Percentiles rank a stretch among this genome's conserved stretches.
Conservation (phyloP, 2,797 vertebrate species). For the Phrynocephalus forsythii region DNA sequence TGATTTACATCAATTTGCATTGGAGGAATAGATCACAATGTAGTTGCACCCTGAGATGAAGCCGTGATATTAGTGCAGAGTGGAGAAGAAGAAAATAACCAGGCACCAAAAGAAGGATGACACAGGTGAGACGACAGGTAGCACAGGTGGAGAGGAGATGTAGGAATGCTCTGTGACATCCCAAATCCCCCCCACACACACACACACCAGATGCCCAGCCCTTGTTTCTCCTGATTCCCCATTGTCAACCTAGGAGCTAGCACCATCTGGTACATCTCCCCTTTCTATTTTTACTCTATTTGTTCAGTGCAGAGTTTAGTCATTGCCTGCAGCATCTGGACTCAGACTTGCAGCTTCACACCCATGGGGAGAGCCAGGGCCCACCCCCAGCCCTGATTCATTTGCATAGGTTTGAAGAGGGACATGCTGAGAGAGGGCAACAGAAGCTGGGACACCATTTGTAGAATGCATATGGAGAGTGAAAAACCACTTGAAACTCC, state of each 20-base stretch:
- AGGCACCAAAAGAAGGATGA: not conserved
- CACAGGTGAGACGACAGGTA: too few species aligned
- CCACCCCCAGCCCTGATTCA: slow-evolving; percentile 4
- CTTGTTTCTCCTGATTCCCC: not conserved
- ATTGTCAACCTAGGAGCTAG: slow-evolving; percentile 79
- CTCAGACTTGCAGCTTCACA: slow-evolving; percentile 31
- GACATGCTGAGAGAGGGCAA: not conserved
- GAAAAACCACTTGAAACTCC: too few species aligned
- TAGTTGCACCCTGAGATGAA: not conserved
- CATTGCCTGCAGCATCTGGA: slow-evolving; percentile 38
- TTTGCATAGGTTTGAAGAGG: slow-evolving; percentile 41
- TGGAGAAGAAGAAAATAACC: not conserved
- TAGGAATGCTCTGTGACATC: not conserved
- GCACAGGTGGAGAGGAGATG: not conserved
- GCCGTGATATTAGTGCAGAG: not conserved
- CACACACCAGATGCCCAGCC: not conserved
- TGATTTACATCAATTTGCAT: too few species aligned
- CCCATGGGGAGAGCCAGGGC: slow-evolving; percentile 31
- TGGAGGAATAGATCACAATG: too few species aligned
- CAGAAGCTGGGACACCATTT: not conserved
- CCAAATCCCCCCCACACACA: not conserved
- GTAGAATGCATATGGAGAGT: too few species aligned
- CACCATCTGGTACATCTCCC: slow-evolving; percentile 34
- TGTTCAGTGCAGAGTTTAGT: slow-evolving; percentile 35
- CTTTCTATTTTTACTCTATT: slow-evolving; percentile 44